phyloP scores from a whole-genome alignment of 2,797 vertebrate species.

The Lagocephalus sceleratus region DNA sequence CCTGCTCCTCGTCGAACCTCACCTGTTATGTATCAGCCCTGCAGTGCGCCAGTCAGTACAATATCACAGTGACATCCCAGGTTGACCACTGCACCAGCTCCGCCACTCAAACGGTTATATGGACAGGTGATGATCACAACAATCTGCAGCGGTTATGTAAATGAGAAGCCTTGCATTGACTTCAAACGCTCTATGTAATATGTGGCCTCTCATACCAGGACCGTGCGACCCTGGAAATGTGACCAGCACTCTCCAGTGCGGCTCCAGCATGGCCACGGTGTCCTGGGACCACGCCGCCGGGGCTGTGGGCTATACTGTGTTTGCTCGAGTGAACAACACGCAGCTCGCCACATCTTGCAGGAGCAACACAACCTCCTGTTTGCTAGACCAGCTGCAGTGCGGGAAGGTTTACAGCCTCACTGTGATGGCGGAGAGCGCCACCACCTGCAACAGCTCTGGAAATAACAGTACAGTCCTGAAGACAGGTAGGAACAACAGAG shows the following conservation, averaged over 20 bases:
- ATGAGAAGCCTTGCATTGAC: not conserved
- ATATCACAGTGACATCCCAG: conserved; percentile 41
- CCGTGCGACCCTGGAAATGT: conserved; percentile 66
- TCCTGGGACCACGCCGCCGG: conserved; percentile 57
- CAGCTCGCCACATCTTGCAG: conserved; percentile 48
- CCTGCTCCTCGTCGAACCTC: conserved; percentile 39
- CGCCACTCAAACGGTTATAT: conserved; percentile 26
- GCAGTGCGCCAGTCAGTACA: conserved; percentile 57
- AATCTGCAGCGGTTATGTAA: conserved; percentile 2
- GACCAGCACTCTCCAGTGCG: conserved; percentile 55
- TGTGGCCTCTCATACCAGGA: conserved; percentile 40
- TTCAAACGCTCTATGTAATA: not conserved
- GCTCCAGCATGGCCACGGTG: conserved; percentile 50
- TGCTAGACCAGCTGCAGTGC: conserved; percentile 60
- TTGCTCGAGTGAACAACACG: conserved; percentile 33
- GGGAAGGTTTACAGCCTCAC: conserved; percentile 66
- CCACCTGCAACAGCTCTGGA: conserved; percentile 64
- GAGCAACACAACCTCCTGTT: conserved; percentile 59
- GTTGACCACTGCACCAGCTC: conserved; percentile 48
- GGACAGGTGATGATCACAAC: conserved; percentile 47
- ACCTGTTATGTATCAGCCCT: conserved; percentile 51
- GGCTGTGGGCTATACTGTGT: conserved; percentile 53
- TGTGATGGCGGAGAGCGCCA: conserved; percentile 52
- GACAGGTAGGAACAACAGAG: conserved; percentile 57
- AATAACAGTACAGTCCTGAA: conserved; percentile 26